Evolutionary conservation across 2,797 vertebrate genomes (phyloP).

Genomic region (Dipus sagitta): DNA sequence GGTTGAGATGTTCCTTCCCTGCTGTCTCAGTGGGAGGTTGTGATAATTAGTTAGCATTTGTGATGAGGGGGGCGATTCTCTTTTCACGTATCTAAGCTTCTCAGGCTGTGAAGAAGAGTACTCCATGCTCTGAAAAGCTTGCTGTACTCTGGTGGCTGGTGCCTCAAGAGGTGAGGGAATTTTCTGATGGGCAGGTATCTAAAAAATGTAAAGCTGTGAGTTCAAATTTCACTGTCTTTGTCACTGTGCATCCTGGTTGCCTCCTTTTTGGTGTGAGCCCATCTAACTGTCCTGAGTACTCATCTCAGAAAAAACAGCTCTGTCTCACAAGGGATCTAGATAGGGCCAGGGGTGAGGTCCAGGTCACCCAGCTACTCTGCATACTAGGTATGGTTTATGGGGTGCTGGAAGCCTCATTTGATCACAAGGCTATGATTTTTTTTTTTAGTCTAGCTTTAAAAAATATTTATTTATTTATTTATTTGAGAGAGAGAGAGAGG

Average conservation of each 20-base stretch:
- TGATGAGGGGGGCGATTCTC: not conserved
- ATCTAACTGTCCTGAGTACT: too few relatives aligned
- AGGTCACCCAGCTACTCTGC: not conserved
- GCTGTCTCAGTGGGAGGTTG: not conserved
- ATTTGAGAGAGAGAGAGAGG: too few relatives aligned
- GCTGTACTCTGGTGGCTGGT: not conserved
- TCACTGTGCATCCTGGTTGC: not conserved
- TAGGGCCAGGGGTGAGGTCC: not conserved
- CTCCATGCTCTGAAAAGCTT: not conserved
- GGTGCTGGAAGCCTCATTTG: not conserved
- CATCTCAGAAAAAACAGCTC: not conserved
- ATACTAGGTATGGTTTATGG: not conserved
- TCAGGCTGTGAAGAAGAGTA: not conserved
- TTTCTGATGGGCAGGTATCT: not conserved
- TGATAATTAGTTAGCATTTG: not conserved
- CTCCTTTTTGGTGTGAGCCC: not conserved
- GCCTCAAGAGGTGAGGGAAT: not conserved
- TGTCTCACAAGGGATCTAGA: not conserved
- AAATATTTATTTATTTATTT: too few relatives aligned
- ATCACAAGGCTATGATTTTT: not conserved
- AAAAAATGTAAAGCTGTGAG: not conserved
- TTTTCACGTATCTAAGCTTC: not conserved
- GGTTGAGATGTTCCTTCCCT: not conserved
- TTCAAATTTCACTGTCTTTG: not conserved
- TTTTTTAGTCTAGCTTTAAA: not conserved